These are phyloP conservation scores for Bovichtus variegatus DNA, from an alignment of 2,797 vertebrate genomes.

Conservation along the genomic window DNA sequence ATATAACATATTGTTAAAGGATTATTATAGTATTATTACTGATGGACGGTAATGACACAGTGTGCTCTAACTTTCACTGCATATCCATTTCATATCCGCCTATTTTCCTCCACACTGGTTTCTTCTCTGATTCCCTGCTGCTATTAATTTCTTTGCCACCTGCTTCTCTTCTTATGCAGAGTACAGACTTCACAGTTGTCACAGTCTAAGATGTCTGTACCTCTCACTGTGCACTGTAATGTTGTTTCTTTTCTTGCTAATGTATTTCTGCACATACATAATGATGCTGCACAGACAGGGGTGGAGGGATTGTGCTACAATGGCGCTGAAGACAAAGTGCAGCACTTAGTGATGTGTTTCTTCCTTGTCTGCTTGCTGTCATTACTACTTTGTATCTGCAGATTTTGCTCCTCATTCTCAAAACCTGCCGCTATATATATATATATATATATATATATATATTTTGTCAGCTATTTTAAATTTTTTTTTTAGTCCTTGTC, in stretches of 20 bases:
- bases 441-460: too few species aligned
- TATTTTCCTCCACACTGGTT: slow-evolving; percentile 33
- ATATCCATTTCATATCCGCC: not conserved
- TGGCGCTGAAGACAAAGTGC: slow-evolving; percentile 39
- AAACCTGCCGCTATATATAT: not conserved
- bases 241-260: slow-evolving; percentile 48
- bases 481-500: too few species aligned
- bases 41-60: not conserved
- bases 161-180: slow-evolving; percentile 37
- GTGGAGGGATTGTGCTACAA: slow-evolving; percentile 5
- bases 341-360: slow-evolving; percentile 40
- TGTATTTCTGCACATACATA: slow-evolving; percentile 48
- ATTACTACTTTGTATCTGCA: not conserved
- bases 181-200: slow-evolving; percentile 20
- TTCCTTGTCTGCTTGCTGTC: slow-evolving; percentile 30
- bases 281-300: slow-evolving; percentile 50
- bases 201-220: slow-evolving; percentile 28
- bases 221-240: slow-evolving; percentile 42
- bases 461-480: too few species aligned
- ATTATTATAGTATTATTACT: not conserved
- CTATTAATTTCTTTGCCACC: slow-evolving; percentile 51
- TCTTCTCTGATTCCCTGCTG: slow-evolving; percentile 35
- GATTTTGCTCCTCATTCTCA: slow-evolving; percentile 19
- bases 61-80: not conserved
- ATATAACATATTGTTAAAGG: not conserved